Evolutionary conservation across 2,797 vertebrate species (phyloP), one percentile per base, ranked within the genome.

Genomic region (Ptychobarbus kaznakovi): DNA sequence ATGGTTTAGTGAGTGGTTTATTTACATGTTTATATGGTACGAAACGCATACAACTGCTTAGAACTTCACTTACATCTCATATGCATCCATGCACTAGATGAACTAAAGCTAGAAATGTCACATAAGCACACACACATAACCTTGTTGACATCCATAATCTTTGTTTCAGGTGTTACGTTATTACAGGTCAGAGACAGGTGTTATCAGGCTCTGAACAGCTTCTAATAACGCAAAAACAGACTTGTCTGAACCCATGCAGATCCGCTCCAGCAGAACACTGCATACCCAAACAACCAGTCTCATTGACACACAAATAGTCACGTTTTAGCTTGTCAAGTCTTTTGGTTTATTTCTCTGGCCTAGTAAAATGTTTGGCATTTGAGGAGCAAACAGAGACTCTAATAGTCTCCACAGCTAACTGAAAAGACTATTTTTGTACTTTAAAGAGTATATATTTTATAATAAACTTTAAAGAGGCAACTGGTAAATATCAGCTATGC

Each of bases 141-240:
- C 22, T 18, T 40, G 32, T 69, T 58, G 49, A 40, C 25, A 38
- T 70, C 16, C 11, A 3, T 76, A 9, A 42, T 72, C 28, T 53
- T 87, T 3, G 22, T 63, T 90, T 90, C 93, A 94, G 94, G 85
- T 95, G 93, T 94, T 94, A 22, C 80, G 74, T 94, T 95, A 94
- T 95, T 95, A 95, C 91, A 94, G 93, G 92, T 90, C 89, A 25
- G 32, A 81, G 70, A 42, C 93, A 94, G 92, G 90, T 94, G 92
- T 94, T 93, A 53, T 90, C 86, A 84, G 86, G n/a, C 44, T 66
- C 86, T 5, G 5, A 86, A 83, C 75, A 90, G 89, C 87, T 51
- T 92, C 61, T 94, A 93, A 94, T 93, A 91, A 44, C 18, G 10
- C 28, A 18, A 81, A 72, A 82, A 28, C 58, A 0, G 53, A 90